Base-by-base conservation (phyloP, 2,113 vertebrate genomes). In the Platysternon megacephalum region DNA sequence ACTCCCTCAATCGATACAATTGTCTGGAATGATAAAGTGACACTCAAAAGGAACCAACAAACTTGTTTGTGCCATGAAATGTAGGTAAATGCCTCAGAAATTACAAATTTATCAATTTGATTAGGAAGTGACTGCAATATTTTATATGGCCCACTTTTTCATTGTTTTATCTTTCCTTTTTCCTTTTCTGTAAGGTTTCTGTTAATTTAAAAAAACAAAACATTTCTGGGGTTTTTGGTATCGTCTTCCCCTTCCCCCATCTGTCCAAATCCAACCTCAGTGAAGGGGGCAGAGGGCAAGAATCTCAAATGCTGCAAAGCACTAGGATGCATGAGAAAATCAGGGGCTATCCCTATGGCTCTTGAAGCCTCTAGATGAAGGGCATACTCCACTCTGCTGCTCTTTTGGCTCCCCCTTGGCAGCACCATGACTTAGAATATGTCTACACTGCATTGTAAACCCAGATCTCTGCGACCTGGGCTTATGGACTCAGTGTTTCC, bases 151-250 rank as follows among this genome's bases (percentile, higher is more conserved):
- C 44, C 1, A 53, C 3, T 39, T 44, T 68, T n/a, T 84, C 14
- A 72, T 19, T 48, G 4, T 35, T 28, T 22, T 10, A 19, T 74
- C 19, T 22, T 8, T 1, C 2, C 3, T 5, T 2, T 9, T 48
- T 74, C 6, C 16, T 58, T 65, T 65, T n/a, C 4, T 11, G 28
- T 44, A 87, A 78, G 7, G 8, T 80, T 51, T 53, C 56, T 28
- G 26, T 58, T 58, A 28, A 29, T 58, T 58, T 29, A 24, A 55
- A 55, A 55, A 26, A 55, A 55, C 44, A 49, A 49, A 13, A 49
- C 13, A 14, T 49, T 72, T 86, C 52, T 58, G 46, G 28, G 84
- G 76, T 81, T 53, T 9, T n/a, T 68, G 35, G 16, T 21, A 16
- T 19, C 16, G 8, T n/a, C 6, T n/a, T 68, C 17, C 35, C 65